phyloP scores from a whole-genome alignment of 2,888 invertebrate genomes.

The Caenorhabditis angaria region DNA sequence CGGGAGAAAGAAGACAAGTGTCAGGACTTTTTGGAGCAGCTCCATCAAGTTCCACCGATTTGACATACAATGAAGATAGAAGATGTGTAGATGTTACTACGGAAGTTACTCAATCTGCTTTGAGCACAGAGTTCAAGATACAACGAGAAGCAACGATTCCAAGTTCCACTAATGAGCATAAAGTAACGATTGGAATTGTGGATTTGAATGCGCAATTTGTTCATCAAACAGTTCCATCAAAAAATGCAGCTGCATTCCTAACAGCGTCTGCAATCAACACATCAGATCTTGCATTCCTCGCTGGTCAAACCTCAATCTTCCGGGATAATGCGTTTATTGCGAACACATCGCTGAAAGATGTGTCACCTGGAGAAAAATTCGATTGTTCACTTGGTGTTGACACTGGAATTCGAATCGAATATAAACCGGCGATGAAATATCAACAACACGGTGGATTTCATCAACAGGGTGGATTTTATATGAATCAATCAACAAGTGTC shows the following conservation, averaged over 20 bases:
- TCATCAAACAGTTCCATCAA: constrained; percentile 72
- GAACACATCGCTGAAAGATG: constrained; percentile 59
- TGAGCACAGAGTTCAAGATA: constrained; percentile 72
- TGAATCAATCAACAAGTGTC: constrained; percentile 44
- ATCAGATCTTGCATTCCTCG: constrained; percentile 57
- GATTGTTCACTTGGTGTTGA: constrained; percentile 73
- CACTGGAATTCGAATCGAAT: constrained; percentile 72
- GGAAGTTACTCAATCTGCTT: constrained; percentile 58
- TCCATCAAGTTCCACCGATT: not conserved
- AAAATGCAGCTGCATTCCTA: constrained; percentile 60
- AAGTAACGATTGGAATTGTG: constrained; percentile 72
- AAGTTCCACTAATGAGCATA: constrained; percentile 71
- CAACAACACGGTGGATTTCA: too few species aligned
- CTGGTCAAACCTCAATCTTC: constrained; percentile 61
- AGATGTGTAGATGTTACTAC: not conserved
- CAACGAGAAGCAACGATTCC: constrained; percentile 71
- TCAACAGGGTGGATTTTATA: constrained; percentile 64
- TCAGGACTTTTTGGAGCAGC: too few species aligned
- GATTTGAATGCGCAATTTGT: constrained; percentile 71
- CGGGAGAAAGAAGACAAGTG: not conserved
- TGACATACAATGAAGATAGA: not conserved
- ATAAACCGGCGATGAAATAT: constrained; percentile 73
- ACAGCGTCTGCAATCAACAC: constrained; percentile 57
- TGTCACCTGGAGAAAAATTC: constrained; percentile 3
- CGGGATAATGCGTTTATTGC: constrained; percentile 62